phyloP scores from a whole-genome alignment of 2,113 vertebrate species.

The Tretioscincus oriximinensis region DNA sequence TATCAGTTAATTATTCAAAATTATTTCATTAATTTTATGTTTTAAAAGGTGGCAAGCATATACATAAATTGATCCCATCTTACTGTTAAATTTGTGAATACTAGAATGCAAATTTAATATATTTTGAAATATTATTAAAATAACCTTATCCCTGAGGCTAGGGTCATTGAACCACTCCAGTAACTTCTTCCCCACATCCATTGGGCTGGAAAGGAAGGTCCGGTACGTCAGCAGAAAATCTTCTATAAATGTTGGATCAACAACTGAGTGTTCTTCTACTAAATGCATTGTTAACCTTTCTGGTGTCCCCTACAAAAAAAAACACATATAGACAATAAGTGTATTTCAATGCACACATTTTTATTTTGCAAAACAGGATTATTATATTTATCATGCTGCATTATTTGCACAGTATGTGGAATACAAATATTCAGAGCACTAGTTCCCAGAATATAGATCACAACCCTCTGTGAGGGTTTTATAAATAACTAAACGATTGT shows the following conservation, averaged over 20 bases:
- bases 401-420: not conserved
- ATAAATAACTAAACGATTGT: too few relatives aligned
- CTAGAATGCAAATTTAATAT: not conserved
- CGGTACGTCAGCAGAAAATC: slow-evolving; percentile 97
- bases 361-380: not conserved
- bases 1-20: not conserved
- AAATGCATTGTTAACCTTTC: slow-evolving; percentile 98
- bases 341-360: not conserved
- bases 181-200: slow-evolving; percentile 98
- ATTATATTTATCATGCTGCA: not conserved
- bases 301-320: slow-evolving; percentile 82
- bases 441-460: too few relatives aligned
- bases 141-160: slow-evolving; percentile 99
- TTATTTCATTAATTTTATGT: not conserved
- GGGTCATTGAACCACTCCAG: slow-evolving; percentile 99
- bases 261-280: slow-evolving; percentile 97
- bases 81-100: slow-evolving; percentile 8
- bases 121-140: slow-evolving; percentile 40
- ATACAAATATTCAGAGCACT: not conserved
- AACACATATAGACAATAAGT: not conserved
- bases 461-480: not conserved
- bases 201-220: slow-evolving; percentile 97
- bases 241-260: slow-evolving; percentile 97
- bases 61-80: not conserved
- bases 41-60: not conserved